Evolutionary conservation across 2,113 vertebrate genomes (phyloP), one percentile per base, ranked within the genome.

Genomic region (Melanostigma gelatinosum): DNA sequence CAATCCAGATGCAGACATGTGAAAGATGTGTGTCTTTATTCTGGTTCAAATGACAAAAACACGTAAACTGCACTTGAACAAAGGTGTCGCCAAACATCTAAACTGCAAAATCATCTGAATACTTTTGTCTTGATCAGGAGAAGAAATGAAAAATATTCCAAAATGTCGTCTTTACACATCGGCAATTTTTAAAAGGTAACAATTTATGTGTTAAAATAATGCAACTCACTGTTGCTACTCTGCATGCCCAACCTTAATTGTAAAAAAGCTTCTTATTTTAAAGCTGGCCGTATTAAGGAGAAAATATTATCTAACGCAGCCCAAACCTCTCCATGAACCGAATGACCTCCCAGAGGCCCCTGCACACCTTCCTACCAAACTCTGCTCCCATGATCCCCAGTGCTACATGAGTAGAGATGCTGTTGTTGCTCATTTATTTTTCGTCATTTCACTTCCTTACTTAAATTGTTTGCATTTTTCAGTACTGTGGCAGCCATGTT

Each of bases 191-290:
- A 4, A 13, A 46, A 22, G 32, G 2, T 5, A 48, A 34, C 12
- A 0, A 7, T 44, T 2, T 10, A 29, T 24, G 11, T 61, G 64
- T 18, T 36, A 2, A 36, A 48, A 62, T 24, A 34, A 36, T 62
- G 5, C 29, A 36, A 12, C 44, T 52, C 44, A 13, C 34, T 66
- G 29, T 60, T 44, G 48, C 64, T 65, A 3, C 32, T 64, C 27
- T n/a, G 36, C 42, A 38, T 32, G 0, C 12, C 9, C 2, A 18
- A 48, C 55, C 42, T 38, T 24, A 18, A 13, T 13, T 22, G 1
- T 10, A 64, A 24, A 66, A 55, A 70, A 73, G 57, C 72, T 54
- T 27, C 79, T 81, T 69, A 75, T 40, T 69, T 52, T 54, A 42
- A 75, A 82, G 65, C 72, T 63, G 24, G 9, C 12, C 4, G 1